A percentile compares a stretch with the other conserved stretches of the same genome.
Evolutionary conservation across 2,888 invertebrate species (phyloP).

Genomic region (Pseudanteris insignis): DNA sequence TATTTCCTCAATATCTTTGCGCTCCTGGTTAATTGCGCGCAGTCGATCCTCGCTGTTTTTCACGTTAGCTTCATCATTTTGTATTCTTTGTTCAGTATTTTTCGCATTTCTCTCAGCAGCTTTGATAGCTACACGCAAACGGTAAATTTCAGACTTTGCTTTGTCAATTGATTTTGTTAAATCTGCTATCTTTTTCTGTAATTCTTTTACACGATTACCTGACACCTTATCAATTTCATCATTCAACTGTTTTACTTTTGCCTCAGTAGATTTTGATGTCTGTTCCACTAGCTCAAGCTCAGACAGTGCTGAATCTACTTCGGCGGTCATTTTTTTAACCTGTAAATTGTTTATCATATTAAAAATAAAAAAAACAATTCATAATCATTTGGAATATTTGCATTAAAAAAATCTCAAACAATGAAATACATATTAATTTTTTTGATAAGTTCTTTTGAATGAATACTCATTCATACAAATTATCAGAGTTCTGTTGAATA

Average conservation of each 20-base stretch:
- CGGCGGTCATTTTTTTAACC: conserved; percentile 68
- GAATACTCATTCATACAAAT: too few species aligned
- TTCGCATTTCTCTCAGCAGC: conserved; percentile 76
- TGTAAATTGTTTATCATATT: too few species aligned
- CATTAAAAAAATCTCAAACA: too few species aligned
- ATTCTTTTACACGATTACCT: conserved; percentile 74
- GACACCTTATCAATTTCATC: conserved; percentile 76
- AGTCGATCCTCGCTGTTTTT: conserved; percentile 75
- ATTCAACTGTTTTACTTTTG: conserved; percentile 74
- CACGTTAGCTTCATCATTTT: conserved; percentile 78
- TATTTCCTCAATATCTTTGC: conserved; percentile 71
- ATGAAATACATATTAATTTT: too few species aligned
- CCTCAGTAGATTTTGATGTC: conserved; percentile 72
- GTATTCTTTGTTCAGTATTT: conserved; percentile 79
- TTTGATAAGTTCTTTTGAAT: too few species aligned
- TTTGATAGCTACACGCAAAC: conserved; percentile 76
- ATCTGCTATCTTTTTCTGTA: conserved; percentile 78
- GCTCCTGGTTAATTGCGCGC: conserved; percentile 70
- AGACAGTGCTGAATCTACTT: conserved; percentile 68
- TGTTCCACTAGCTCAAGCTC: conserved; percentile 70
- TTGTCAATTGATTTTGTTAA: conserved; percentile 77
- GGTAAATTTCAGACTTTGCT: conserved; percentile 74
- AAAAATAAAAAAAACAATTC: too few species aligned
- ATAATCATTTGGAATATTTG: too few species aligned
- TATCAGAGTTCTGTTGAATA: too few species aligned